Conservation (phyloP, 2,888 invertebrate species). For the Ophonus ardosiacus region DNA sequence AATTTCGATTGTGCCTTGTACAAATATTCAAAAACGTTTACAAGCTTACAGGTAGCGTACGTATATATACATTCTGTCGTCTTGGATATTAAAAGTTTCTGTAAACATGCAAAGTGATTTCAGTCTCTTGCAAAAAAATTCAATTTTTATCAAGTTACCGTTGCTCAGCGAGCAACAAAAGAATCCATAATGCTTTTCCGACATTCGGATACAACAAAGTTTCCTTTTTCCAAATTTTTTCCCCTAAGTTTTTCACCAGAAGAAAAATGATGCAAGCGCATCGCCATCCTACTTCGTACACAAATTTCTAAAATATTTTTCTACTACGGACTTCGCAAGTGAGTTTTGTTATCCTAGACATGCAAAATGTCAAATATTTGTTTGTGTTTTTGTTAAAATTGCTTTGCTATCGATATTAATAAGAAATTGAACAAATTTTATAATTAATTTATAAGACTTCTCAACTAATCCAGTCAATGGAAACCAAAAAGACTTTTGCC, state of each 20-base stretch:
- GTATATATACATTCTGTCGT: not conserved
- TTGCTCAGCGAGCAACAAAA: slow-evolving; percentile 54
- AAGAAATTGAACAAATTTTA: too few relatives aligned
- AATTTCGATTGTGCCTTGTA: not conserved
- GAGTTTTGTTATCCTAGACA: too few relatives aligned
- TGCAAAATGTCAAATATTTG: too few relatives aligned
- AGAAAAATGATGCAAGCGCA: not conserved
- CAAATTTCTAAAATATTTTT: too few relatives aligned
- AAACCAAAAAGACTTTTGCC: too few relatives aligned
- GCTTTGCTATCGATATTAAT: too few relatives aligned
- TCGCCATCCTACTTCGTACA: not conserved
- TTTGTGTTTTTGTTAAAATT: too few relatives aligned
- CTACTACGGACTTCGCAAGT: too few relatives aligned
- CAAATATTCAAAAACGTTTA: not conserved
- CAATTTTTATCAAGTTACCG: slow-evolving; percentile 62
- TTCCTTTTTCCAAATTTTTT: slow-evolving; percentile 48
- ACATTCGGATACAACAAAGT: slow-evolving; percentile 50
- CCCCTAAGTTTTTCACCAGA: not conserved
- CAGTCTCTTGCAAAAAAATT: slow-evolving; percentile 54
- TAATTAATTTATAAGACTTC: too few relatives aligned
- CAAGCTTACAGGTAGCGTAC: not conserved
- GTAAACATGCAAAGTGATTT: slow-evolving; percentile 59
- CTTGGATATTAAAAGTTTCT: slow-evolving; percentile 58
- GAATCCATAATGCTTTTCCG: slow-evolving; percentile 54
- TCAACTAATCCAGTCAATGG: too few relatives aligned